Percentiles rank a stretch among this genome's conserved stretches.
phyloP scores from a whole-genome alignment of 2,113 vertebrate genomes.

The Microcebus murinus region DNA sequence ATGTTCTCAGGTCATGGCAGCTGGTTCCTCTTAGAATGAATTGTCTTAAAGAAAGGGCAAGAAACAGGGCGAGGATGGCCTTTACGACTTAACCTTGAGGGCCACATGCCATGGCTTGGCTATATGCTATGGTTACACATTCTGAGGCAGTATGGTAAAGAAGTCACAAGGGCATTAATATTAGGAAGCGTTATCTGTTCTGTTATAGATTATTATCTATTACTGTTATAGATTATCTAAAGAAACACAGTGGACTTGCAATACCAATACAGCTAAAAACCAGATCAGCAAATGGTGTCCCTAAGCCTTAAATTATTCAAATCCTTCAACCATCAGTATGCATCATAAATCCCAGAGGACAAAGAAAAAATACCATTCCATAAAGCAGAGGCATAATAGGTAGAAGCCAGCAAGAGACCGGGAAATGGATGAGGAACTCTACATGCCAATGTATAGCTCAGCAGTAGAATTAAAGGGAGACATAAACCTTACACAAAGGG shows the following conservation, averaged over 20 bases:
- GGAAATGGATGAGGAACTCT: background rate
- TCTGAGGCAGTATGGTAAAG: background rate
- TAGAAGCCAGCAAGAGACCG: background rate
- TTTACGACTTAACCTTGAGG: background rate
- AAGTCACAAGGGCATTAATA: background rate
- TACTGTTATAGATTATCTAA: background rate
- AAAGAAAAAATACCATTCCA: background rate
- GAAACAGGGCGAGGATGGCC: no score
- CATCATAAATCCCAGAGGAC: background rate
- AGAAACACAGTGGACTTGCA: background rate
- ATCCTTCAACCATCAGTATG: background rate
- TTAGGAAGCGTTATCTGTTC: no score
- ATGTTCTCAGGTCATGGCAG: background rate
- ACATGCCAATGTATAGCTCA: background rate
- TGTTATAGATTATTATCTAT: no score
- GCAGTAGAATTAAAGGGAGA: background rate
- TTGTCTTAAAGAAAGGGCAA: background rate
- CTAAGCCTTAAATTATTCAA: background rate
- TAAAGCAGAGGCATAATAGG: background rate
- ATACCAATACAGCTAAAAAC: background rate
- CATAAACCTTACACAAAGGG: background rate
- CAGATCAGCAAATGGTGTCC: background rate
- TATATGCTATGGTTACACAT: background rate
- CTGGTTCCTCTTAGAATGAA: background rate
- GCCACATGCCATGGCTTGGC: fast-evolving